A percentile compares a stretch with the other conserved stretches of the same genome.
Conservation (phyloP, 2,888 invertebrate genomes). For the Chesias legatella region DNA sequence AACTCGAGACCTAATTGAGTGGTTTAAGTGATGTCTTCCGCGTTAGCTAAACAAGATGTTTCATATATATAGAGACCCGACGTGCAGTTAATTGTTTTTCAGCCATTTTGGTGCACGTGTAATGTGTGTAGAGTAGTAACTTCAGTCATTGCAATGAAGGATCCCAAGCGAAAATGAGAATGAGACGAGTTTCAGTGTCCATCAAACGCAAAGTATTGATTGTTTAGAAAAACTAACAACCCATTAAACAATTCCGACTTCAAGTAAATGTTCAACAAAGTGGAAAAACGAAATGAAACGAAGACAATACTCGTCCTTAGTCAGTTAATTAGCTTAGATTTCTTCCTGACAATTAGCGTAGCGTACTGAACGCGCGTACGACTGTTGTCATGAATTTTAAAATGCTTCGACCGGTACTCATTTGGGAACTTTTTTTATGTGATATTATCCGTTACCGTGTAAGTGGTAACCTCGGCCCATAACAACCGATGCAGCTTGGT, state of each 20-base stretch:
- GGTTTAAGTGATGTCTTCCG: not conserved
- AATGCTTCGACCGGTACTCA: conserved; percentile 10
- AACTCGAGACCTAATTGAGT: not conserved
- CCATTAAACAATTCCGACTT: conserved; percentile 4
- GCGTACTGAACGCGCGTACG: conserved; percentile 6
- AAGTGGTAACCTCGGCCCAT: too few species aligned
- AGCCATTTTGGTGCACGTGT: too few species aligned
- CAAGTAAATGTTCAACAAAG: conserved; percentile 17
- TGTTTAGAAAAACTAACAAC: too few species aligned
- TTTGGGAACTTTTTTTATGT: conserved; percentile 1
- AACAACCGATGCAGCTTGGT: too few species aligned
- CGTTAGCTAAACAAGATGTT: not conserved
- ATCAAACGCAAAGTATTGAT: too few species aligned
- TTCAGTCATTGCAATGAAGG: too few species aligned
- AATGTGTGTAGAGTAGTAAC: too few species aligned
- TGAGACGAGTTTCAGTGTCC: too few species aligned
- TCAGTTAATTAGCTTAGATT: conserved; percentile 22
- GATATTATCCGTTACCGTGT: too few species aligned
- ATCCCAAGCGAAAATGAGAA: too few species aligned
- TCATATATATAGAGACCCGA: too few species aligned
- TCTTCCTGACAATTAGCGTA: conserved; percentile 25
- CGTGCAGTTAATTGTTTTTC: too few species aligned
- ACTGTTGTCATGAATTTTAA: conserved; percentile 19
- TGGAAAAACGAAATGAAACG: conserved; percentile 19
- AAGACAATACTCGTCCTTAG: conserved; percentile 22